Evolutionary conservation across 2,888 invertebrate genomes (phyloP), one percentile per base, ranked within the genome.

Genomic region (Noctua pronuba): DNA sequence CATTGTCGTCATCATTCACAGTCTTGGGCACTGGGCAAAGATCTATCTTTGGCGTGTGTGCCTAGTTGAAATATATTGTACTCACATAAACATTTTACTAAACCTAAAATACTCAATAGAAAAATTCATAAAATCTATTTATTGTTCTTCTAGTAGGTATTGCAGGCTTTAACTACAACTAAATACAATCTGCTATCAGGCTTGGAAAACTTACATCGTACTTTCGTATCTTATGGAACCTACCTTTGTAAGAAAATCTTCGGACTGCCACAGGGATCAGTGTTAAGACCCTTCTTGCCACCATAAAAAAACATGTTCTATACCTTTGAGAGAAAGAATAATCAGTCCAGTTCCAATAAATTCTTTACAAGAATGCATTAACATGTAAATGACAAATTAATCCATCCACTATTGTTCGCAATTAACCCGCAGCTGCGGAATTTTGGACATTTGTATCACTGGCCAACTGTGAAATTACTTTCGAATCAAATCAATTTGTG

Each of bases 401-500:
- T 73, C 31, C 58, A 69, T 41, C 68, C 31, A 65, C 73, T 83
- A 76, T 62, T 28, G 18, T 65, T 68, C 52, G 31, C 60, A 68
- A 73, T 65, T 65, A 69, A 46, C 60, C 41, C 65, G 44, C 79
- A 85, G 68, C 79, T 84, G 80, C 18, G 21, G 62, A 64, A 79
- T 74, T 87, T 77, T 66, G 65, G n/a, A 18, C 75, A 75, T 75
- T 68, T 75, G 55, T 72, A 72, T 68, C 75, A 79, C 74, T 69
- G 41, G 31, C 73, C 60, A 75, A 75, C 74, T 79, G 81, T 74
- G 74, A 85, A 88, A 88, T 86, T 73, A 85, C 83, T 86, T 85
- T 79, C 31, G 24, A 85, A 83, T 82, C 66, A 66, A 82, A 83
- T 86, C 72, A 82, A 75, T 83, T 78, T 77, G 73, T 76, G 64